Conservation (phyloP, 2,113 vertebrate genomes). For the Pogona vitticeps region DNA sequence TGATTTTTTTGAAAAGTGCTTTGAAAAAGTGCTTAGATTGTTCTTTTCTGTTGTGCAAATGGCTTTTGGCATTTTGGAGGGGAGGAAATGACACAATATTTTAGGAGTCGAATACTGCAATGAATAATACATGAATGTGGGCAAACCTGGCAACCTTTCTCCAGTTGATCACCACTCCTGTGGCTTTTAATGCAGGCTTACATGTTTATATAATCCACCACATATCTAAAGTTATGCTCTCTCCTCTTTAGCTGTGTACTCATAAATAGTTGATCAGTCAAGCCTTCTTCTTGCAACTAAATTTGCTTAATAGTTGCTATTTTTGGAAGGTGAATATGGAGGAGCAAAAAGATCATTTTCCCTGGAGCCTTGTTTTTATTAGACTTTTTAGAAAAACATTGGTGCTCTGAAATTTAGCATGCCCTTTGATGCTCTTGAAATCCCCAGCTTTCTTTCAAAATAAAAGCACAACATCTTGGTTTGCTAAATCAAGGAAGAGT, state of each 20-base stretch:
- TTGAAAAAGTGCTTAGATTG: conserved; percentile 47
- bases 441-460: background rate
- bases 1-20: conserved; percentile 47
- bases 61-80: conserved; percentile 67
- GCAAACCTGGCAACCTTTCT: conserved; percentile 66
- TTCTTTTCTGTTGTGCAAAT: conserved; percentile 50
- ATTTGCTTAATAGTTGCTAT: background rate
- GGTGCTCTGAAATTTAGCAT: background rate
- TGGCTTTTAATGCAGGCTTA: conserved; percentile 62
- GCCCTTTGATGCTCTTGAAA: background rate
- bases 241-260: background rate
- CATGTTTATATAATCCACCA: conserved; percentile 51
- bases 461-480: background rate
- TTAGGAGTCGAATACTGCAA: conserved; percentile 51
- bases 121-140: conserved; percentile 77
- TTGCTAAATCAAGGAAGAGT: background rate
- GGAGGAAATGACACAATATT: conserved; percentile 61
- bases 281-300: background rate
- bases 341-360: background rate
- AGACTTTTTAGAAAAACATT: background rate
- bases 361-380: background rate
- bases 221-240: conserved; percentile 6
- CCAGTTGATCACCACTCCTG: conserved; percentile 48
- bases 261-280: conserved; percentile 22
- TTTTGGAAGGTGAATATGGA: background rate